Base-by-base conservation (phyloP, 2,113 vertebrate genomes). In the Dermatemys mawii region DNA sequence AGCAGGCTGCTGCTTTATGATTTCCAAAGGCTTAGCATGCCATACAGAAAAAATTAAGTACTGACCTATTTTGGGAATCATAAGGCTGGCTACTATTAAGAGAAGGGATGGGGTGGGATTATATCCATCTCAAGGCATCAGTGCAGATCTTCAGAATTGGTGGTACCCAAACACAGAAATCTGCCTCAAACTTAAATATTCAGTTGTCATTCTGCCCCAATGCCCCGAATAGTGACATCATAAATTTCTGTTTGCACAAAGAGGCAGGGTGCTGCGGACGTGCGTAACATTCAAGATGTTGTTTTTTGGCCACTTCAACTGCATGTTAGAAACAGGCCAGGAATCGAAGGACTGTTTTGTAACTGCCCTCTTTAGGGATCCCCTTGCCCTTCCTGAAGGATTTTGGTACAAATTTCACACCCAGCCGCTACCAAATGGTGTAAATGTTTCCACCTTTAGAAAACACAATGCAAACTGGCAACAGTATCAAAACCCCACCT, bases 21-120 rank as follows among this genome's bases (percentile, higher is more conserved):
- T n/a, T n/a, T n/a, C n/a, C n/a, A n/a, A n/a, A 78, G 84, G 81
- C 89, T 96, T 91, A 78, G 86, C 87, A 81, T 4, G 4, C 86
- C 92, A 87, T 90, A 84, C 60, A 96, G 87, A 92, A 1, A 5
- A 78, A 94, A 27, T 85, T 78, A 49, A 86, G 87, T 76, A n/a
- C 86, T n/a, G 10, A 89, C 80, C 90, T 89, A 3, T 41, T 80
- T 53, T 48, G 81, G 75, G 87, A 79, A 50, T 63, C 86, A 57
- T 38, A 12, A 32, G 8, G 27, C 55, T 57, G 55, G 10, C 55
- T 57, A 13, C 55, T 21, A 11, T 2, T 49, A 4, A 44, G 78
- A 7, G 14, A 49, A 60, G 85, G 81, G 41, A 27, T 49, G 35
- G 17, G 83, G 41, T 26, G 51, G 35, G 11, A 46, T 50, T 63